These are phyloP conservation scores for Chymomyza costata DNA, from an alignment of 1,140 invertebrate species.

Conservation along the genomic window DNA sequence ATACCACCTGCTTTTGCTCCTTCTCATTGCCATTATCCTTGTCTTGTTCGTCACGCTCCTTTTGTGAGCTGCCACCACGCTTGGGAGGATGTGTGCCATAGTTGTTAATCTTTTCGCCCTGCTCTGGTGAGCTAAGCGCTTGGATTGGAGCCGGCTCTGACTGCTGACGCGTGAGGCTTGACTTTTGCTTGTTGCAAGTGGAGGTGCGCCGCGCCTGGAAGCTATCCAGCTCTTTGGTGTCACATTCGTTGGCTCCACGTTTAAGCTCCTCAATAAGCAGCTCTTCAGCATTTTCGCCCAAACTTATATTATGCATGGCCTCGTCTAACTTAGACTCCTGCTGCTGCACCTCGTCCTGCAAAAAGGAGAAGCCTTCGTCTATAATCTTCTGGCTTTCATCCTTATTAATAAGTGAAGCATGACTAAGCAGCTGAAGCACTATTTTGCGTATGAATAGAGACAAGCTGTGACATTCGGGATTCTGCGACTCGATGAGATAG, in stretches of 20 bases:
- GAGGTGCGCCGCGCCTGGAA: constrained; percentile 60
- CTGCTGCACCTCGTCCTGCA: constrained; percentile 63
- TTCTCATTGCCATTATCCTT: constrained; percentile 66
- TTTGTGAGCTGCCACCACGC: constrained; percentile 9
- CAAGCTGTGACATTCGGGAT: constrained; percentile 79
- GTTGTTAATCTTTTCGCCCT: constrained; percentile 30
- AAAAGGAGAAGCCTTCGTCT: constrained; percentile 66
- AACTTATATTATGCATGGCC: constrained; percentile 66
- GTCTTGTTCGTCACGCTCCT: constrained; percentile 54
- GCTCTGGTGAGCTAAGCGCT: neutral
- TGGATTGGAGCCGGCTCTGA: constrained; percentile 59
- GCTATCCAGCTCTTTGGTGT: constrained; percentile 48
- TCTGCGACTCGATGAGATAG: constrained; percentile 83
- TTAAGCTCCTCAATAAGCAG: constrained; percentile 68
- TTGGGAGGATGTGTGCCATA: constrained; percentile 72
- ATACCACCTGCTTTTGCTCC: constrained; percentile 26
- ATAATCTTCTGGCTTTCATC: constrained; percentile 66
- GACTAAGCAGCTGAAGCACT: constrained; percentile 86
- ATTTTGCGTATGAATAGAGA: constrained; percentile 90
- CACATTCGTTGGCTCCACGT: constrained; percentile 45
- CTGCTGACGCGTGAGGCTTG: constrained; percentile 59
- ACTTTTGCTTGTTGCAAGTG: constrained; percentile 46
- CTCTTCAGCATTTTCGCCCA: constrained; percentile 68
- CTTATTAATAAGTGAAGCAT: constrained; percentile 76
- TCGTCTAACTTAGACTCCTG: constrained; percentile 69